Evolutionary conservation across 2,888 invertebrate species (phyloP).

Genomic region (Carabus problematicus): DNA sequence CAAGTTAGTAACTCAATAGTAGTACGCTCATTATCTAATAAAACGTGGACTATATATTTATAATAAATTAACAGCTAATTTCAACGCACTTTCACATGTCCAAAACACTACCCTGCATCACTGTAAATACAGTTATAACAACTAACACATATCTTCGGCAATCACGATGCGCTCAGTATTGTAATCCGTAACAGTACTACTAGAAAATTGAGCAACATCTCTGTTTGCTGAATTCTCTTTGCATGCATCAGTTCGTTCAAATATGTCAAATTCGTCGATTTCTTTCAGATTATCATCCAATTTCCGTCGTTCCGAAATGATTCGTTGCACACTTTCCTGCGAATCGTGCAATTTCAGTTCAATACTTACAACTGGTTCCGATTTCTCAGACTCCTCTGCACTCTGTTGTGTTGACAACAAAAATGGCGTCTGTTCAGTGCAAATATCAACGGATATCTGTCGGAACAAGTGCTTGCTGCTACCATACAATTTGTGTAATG

Average conservation of each 20-base stretch:
- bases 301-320: constrained; percentile 68
- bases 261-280: constrained; percentile 56
- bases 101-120: too few species aligned
- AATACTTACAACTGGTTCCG: constrained; percentile 36
- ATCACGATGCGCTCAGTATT: neutral
- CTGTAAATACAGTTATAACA: neutral
- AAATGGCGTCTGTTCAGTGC: constrained; percentile 63
- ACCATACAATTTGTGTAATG: constrained; percentile 57
- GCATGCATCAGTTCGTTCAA: constrained; percentile 52
- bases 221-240: constrained; percentile 48
- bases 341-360: constrained; percentile 54
- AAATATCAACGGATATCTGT: constrained; percentile 64
- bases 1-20: too few species aligned
- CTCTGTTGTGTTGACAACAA: constrained; percentile 49
- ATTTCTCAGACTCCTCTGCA: constrained; percentile 25
- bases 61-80: too few species aligned
- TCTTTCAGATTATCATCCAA: constrained; percentile 61
- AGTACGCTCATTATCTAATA: too few species aligned
- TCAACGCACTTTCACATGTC: too few species aligned
- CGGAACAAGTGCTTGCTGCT: constrained; percentile 68
- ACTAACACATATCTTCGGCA: constrained; percentile 38
- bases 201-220: neutral
- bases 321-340: constrained; percentile 66
- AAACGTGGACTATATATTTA: too few species aligned
- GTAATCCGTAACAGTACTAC: too few species aligned